Evolutionary conservation across 2,113 vertebrate genomes (phyloP).

Genomic region (human (Homo sapiens)): DNA sequence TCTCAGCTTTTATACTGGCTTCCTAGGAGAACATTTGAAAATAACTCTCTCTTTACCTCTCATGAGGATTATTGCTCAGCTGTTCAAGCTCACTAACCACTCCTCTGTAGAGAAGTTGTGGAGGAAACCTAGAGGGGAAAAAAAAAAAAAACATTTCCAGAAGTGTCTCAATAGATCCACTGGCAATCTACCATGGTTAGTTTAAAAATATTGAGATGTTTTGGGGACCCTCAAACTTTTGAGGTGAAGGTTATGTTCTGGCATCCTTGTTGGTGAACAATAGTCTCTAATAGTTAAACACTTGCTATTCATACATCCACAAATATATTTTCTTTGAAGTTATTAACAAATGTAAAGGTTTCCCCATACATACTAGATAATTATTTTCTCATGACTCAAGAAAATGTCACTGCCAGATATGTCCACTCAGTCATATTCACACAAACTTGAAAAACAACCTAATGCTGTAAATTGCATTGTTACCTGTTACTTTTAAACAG

Average conservation of each 20-base stretch:
- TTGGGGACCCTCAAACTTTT: neutral
- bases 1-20: neutral
- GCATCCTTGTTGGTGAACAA: neutral
- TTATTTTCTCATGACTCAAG: neutral
- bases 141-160: neutral
- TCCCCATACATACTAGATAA: neutral
- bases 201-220: neutral
- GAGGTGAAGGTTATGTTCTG: neutral
- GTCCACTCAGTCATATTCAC: neutral
- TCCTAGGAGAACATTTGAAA: neutral
- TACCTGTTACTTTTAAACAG: neutral
- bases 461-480: neutral
- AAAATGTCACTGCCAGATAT: neutral
- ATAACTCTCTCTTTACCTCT: neutral
- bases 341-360: neutral
- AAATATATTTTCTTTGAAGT: slow-evolving; percentile 11
- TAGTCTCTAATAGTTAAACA: neutral
- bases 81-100: neutral
- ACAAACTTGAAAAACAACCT: neutral
- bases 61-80: neutral
- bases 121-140: neutral
- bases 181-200: neutral
- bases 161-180: neutral
- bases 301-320: neutral
- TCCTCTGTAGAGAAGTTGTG: neutral